A percentile compares a stretch with the other conserved stretches of the same genome.
Conservation (phyloP, 1,140 invertebrate species). For the Macrotrachela quadricornifera region DNA sequence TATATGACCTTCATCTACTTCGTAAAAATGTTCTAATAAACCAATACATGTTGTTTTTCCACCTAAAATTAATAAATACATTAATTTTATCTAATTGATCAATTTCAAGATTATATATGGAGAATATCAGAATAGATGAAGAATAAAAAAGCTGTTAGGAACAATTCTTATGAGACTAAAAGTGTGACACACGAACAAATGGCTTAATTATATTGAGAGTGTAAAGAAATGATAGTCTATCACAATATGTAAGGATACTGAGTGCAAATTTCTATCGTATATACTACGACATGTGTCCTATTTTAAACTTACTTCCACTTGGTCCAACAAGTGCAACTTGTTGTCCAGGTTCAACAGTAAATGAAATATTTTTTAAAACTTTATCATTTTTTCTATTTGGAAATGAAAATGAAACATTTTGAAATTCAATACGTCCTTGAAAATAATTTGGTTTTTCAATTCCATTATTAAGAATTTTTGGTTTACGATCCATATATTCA, state of each 20-base stretch:
- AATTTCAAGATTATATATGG: no score
- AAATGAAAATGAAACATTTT: slow-evolving; percentile 13
- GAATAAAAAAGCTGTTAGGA: no score
- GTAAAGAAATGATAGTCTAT: no score
- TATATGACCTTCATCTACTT: slow-evolving; percentile 21
- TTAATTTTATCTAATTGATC: no score
- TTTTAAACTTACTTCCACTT: slow-evolving; percentile 36
- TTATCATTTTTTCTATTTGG: neutral
- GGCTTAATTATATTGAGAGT: no score
- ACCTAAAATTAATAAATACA: no score
- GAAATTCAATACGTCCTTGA: neutral
- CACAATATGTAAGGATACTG: no score
- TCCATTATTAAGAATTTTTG: slow-evolving; percentile 13
- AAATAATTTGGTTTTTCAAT: neutral
- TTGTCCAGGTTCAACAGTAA: neutral
- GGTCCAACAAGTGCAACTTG: slow-evolving; percentile 18
- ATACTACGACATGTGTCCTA: no score
- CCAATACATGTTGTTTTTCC: slow-evolving; percentile 31
- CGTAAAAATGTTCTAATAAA: slow-evolving; percentile 30
- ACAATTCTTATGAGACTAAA: no score
- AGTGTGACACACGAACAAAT: no score
- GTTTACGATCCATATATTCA: slow-evolving; percentile 27
- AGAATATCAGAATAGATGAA: slow-evolving; percentile 31
- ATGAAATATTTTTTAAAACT: slow-evolving; percentile 34
- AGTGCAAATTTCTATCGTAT: no score